Conservation (phyloP, 2,888 invertebrate species). For the Seladonia tumulorum region DNA sequence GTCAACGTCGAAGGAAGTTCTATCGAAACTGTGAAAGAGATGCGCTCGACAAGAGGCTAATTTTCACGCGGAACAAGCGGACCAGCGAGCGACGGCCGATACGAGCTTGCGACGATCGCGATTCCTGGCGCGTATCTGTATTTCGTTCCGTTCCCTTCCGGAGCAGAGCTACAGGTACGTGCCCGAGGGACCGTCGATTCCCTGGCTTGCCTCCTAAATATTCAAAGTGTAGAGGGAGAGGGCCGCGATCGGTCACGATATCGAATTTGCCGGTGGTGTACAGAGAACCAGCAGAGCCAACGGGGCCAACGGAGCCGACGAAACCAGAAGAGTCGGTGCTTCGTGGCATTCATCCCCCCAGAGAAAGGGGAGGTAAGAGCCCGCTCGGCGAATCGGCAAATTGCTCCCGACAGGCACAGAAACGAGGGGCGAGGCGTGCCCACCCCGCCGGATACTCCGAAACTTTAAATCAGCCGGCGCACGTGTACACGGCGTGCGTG, state of each 20-base stretch:
- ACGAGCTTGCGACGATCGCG: background rate
- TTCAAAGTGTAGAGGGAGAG: slow-evolving; percentile 6
- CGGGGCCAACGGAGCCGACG: background rate
- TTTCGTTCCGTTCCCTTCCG: background rate
- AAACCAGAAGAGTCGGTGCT: background rate
- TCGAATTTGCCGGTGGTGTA: slow-evolving; percentile 27
- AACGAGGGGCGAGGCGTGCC: slow-evolving; percentile 9
- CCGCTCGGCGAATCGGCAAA: slow-evolving; percentile 8
- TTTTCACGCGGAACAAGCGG: background rate
- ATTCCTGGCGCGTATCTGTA: slow-evolving; percentile 8
- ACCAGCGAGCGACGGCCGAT: background rate
- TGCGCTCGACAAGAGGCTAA: background rate
- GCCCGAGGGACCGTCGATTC: slow-evolving; percentile 1
- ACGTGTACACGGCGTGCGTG: slow-evolving; percentile 45
- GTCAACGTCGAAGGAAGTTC: background rate
- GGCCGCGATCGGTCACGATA: slow-evolving; percentile 6
- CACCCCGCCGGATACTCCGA: slow-evolving; percentile 40
- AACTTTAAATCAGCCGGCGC: slow-evolving; percentile 67
- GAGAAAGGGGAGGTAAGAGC: slow-evolving; percentile 5
- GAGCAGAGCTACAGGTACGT: slow-evolving; percentile 18
- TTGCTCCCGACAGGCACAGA: slow-evolving; percentile 8
- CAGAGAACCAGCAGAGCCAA: background rate
- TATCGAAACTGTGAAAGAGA: background rate
- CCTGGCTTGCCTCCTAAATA: slow-evolving; percentile 17
- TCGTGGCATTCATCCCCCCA: background rate